phyloP scores from a whole-genome alignment of 2,888 invertebrate genomes.

The Xestobium rufovillosum region DNA sequence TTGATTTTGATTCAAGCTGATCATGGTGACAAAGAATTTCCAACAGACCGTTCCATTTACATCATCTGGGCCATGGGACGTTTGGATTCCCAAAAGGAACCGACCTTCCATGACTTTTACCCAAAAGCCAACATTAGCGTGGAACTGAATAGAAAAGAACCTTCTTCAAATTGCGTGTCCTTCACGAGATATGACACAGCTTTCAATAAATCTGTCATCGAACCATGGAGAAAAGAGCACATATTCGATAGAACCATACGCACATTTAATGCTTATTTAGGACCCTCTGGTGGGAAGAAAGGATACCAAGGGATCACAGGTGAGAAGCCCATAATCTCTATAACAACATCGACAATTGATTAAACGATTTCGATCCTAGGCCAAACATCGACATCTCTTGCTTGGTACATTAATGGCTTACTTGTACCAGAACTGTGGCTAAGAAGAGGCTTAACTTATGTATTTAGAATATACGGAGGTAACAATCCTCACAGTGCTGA shows the following conservation, averaged over 20 bases:
- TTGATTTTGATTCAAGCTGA: slow-evolving; percentile 52
- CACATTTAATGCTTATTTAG: slow-evolving; percentile 72
- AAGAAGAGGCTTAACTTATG: slow-evolving; percentile 76
- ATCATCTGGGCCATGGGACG: slow-evolving; percentile 81
- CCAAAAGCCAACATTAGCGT: slow-evolving; percentile 63
- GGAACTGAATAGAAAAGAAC: slow-evolving; percentile 57
- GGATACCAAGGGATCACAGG: slow-evolving; percentile 70
- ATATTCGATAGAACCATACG: slow-evolving; percentile 64
- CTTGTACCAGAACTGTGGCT: slow-evolving; percentile 83
- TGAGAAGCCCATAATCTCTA: slow-evolving; percentile 27
- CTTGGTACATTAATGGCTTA: slow-evolving; percentile 91
- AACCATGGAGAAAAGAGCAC: slow-evolving; percentile 55
- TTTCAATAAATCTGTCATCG: slow-evolving; percentile 26
- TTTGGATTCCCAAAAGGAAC: slow-evolving; percentile 68
- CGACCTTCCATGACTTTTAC: slow-evolving; percentile 75
- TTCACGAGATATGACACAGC: slow-evolving; percentile 50
- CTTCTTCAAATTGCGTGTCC: slow-evolving; percentile 63
- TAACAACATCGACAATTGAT: no score
- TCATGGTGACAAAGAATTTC: slow-evolving; percentile 65
- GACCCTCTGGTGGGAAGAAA: slow-evolving; percentile 73
- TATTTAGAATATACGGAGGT: slow-evolving; percentile 74
- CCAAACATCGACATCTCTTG: slow-evolving; percentile 62
- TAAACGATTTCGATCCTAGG: slow-evolving; percentile 42
- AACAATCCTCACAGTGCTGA: slow-evolving; percentile 81
- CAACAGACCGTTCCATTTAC: slow-evolving; percentile 50